These are phyloP conservation scores for Alfaro cultratus DNA, from an alignment of 2,797 vertebrate species.

Conservation along the genomic window DNA sequence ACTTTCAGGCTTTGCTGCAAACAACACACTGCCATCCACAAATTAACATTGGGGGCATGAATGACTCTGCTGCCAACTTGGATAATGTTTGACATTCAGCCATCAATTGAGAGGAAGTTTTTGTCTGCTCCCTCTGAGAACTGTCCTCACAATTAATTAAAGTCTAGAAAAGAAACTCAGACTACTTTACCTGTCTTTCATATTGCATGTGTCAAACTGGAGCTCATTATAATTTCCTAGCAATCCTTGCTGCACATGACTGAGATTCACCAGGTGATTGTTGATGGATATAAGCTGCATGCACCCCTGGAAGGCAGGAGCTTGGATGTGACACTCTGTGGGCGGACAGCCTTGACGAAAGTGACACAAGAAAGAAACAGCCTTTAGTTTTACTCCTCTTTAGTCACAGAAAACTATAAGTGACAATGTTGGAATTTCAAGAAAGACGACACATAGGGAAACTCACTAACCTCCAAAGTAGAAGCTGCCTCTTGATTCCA, in stretches of 20 bases:
- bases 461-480: slow-evolving; percentile 90
- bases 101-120: neutral
- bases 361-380: slow-evolving; percentile 8
- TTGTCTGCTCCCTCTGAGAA: neutral
- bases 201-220: slow-evolving; percentile 94
- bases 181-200: slow-evolving; percentile 92
- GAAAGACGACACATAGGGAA: neutral
- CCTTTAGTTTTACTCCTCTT: neutral
- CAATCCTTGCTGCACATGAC: slow-evolving; percentile 89
- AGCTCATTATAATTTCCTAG: slow-evolving; percentile 94
- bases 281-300: slow-evolving; percentile 94
- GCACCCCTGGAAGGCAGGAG: slow-evolving; percentile 93
- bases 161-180: slow-evolving; percentile 4
- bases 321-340: slow-evolving; percentile 85
- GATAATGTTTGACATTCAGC: slow-evolving; percentile 27
- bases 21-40: slow-evolving; percentile 47
- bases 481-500: slow-evolving; percentile 85
- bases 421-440: neutral
- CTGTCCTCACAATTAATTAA: slow-evolving; percentile 18
- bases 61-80: slow-evolving; percentile 44
- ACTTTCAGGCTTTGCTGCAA: slow-evolving; percentile 53
- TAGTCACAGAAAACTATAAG: neutral
- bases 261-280: slow-evolving; percentile 91
- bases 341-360: slow-evolving; percentile 87
- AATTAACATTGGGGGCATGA: slow-evolving; percentile 54